A percentile compares a stretch with the other conserved stretches of the same genome.
Conservation (phyloP, 2,113 vertebrate genomes). For the Plectropomus leopardus region DNA sequence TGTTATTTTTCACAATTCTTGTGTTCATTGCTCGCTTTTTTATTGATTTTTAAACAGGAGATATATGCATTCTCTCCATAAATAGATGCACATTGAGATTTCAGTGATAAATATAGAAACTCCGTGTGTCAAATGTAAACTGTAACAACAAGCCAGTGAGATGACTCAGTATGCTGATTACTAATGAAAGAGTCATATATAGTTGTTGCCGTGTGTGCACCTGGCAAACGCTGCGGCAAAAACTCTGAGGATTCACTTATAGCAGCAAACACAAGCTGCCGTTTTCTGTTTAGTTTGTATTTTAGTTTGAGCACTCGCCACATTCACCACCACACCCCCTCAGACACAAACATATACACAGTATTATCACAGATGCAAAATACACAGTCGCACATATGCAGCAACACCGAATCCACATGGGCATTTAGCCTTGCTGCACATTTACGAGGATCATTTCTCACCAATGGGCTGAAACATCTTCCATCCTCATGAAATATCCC, state of each 20-base stretch:
- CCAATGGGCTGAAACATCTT: conserved; percentile 41
- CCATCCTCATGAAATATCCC: conserved; percentile 51
- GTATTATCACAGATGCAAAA: conserved; percentile 14
- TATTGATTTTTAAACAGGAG: neutral
- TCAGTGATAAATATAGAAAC: conserved; percentile 1
- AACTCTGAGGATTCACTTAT: conserved; percentile 18
- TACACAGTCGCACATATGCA: neutral
- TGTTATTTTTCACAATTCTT: conserved; percentile 12
- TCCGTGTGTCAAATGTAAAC: neutral
- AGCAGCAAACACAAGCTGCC: conserved; percentile 12
- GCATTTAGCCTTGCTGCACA: conserved; percentile 44
- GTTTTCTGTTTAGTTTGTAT: conserved; percentile 30
- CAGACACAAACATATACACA: conserved; percentile 6
- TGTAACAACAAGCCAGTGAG: conserved; percentile 4
- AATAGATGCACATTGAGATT: neutral
- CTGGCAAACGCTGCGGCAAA: neutral
- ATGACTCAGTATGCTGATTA: conserved; percentile 9
- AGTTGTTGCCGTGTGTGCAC: conserved; percentile 16
- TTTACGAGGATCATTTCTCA: conserved; percentile 60
- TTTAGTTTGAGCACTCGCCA: conserved; percentile 36
- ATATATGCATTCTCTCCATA: neutral
- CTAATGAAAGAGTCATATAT: conserved; percentile 6
- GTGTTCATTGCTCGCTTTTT: neutral
- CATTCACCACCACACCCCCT: neutral
- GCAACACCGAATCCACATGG: conserved; percentile 45